Evolutionary conservation across 2,113 vertebrate species (phyloP).

Genomic region (Nasalis larvatus): DNA sequence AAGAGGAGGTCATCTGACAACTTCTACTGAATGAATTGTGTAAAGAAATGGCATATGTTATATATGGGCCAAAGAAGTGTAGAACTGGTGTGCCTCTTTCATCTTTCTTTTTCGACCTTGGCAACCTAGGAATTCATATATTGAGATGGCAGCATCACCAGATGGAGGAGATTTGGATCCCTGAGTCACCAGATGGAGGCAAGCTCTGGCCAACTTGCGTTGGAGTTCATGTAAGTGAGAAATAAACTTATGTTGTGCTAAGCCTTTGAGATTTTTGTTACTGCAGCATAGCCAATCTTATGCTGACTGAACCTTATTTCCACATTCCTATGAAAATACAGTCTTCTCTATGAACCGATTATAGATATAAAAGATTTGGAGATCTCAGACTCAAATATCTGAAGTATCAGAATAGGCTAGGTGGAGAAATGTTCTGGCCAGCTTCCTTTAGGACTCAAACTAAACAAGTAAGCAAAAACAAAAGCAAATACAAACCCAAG

Average conservation of each 20-base stretch:
- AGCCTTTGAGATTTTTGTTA: constrained; percentile 13
- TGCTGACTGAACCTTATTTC: not conserved
- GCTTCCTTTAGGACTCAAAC: not conserved
- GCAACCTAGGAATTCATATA: not conserved
- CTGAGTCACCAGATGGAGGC: constrained; percentile 31
- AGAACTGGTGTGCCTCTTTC: not conserved
- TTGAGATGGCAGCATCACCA: not conserved
- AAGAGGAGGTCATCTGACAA: not conserved
- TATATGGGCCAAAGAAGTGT: not conserved
- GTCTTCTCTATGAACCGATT: not conserved
- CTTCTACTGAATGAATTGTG: not conserved
- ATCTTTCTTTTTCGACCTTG: not conserved
- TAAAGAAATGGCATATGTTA: not conserved
- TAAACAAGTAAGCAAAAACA: not conserved
- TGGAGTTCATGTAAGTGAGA: not conserved
- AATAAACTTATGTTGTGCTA: not conserved
- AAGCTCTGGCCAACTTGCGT: constrained; percentile 12
- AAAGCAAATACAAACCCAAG: not conserved
- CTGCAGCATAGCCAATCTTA: not conserved
- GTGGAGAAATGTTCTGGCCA: not conserved
- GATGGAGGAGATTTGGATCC: not conserved
- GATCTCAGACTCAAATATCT: not conserved
- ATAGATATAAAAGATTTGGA: not conserved
- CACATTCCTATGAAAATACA: not conserved
- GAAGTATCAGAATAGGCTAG: not conserved